These are phyloP conservation scores for Micromys minutus DNA, from an alignment of 2,113 vertebrate species.

Conservation along the genomic window DNA sequence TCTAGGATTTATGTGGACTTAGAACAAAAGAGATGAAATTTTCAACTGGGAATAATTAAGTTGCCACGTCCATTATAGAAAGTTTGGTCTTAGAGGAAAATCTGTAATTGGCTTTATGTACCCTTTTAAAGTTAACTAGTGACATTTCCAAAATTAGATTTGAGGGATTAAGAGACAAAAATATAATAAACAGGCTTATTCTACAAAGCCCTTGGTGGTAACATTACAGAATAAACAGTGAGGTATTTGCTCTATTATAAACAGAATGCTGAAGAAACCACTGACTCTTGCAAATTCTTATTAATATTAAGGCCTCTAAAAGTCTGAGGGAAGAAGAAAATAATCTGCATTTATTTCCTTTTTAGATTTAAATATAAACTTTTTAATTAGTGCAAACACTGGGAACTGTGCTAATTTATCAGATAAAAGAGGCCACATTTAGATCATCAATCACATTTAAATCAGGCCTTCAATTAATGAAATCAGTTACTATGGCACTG, in stretches of 20 bases:
- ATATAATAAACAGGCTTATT: conserved; percentile 45
- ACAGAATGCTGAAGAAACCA: conserved; percentile 33
- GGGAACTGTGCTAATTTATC: conserved; percentile 60
- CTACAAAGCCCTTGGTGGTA: background rate
- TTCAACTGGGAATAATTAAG: conserved; percentile 39
- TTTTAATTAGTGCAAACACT: conserved; percentile 71
- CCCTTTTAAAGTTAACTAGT: conserved; percentile 46
- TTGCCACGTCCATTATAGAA: background rate
- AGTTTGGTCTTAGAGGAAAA: conserved; percentile 49
- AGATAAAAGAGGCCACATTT: conserved; percentile 59
- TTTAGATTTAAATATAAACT: conserved; percentile 60
- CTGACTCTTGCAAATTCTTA: conserved; percentile 34
- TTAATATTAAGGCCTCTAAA: conserved; percentile 49
- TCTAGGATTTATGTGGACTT: conserved; percentile 37
- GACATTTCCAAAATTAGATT: conserved; percentile 61
- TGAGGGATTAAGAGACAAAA: conserved; percentile 54
- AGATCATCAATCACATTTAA: conserved; percentile 62
- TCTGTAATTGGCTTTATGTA: conserved; percentile 38
- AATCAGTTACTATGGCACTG: conserved; percentile 53
- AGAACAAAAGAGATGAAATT: background rate
- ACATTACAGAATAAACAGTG: conserved; percentile 25
- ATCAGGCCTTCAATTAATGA: conserved; percentile 61
- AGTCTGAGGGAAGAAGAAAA: background rate
- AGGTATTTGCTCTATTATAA: background rate
- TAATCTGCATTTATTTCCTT: conserved; percentile 54